Percentiles rank a stretch among this genome's conserved stretches.
Conservation (phyloP, 1,140 invertebrate species). For the Lepidurus apus region DNA sequence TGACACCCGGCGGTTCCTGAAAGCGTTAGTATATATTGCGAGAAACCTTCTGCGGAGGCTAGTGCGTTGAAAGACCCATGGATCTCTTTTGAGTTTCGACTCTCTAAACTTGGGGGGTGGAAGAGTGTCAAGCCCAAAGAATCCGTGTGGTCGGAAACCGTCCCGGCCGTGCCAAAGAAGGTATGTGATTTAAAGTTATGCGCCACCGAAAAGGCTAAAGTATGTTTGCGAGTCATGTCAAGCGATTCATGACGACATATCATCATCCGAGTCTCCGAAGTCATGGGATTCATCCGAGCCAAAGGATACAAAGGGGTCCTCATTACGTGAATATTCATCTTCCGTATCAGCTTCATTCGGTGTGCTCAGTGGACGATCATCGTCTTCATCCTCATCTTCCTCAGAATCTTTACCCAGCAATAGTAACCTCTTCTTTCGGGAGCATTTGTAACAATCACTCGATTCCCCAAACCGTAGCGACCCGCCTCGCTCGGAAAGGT, state of each 20-base stretch:
- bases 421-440: neutral
- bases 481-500: neutral
- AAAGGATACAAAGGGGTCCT: neutral
- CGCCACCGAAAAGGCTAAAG: conserved; percentile 4
- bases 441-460: neutral
- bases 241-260: neutral
- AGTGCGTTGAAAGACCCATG: neutral
- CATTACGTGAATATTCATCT: neutral
- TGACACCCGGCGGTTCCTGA: neutral
- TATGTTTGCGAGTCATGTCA: no score
- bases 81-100: neutral
- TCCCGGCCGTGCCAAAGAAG: neutral
- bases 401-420: neutral
- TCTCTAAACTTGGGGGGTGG: neutral
- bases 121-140: neutral
- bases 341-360: neutral
- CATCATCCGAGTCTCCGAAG: neutral
- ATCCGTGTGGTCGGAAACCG: neutral
- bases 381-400: neutral
- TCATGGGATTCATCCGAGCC: neutral
- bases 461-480: neutral
- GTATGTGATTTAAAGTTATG: conserved; percentile 1
- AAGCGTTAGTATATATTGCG: conserved; percentile 6
- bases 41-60: neutral
- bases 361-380: neutral